A percentile compares a stretch with the other conserved stretches of the same genome.
Conservation (phyloP, 2,113 vertebrate genomes). For the Tragelaphus imberbis region DNA sequence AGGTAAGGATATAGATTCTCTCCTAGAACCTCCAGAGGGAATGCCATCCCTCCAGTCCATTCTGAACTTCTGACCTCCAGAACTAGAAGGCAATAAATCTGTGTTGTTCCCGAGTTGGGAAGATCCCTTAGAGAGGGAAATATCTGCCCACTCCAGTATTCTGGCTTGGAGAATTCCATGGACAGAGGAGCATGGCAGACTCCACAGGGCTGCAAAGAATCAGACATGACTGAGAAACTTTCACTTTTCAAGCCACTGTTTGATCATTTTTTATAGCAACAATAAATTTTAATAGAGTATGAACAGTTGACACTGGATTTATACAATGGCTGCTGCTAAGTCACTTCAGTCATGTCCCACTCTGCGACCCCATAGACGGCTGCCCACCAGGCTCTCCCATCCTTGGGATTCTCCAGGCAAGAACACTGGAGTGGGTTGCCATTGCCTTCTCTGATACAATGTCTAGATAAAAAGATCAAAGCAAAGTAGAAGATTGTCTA, state of each 20-base stretch:
- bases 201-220: background rate
- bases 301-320: background rate
- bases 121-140: background rate
- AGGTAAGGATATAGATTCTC: background rate
- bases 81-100: background rate
- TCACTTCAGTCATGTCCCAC: too few relatives aligned
- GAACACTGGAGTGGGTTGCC: too few relatives aligned
- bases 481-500: background rate
- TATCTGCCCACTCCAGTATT: background rate
- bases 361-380: too few relatives aligned
- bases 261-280: background rate
- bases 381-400: too few relatives aligned
- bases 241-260: background rate
- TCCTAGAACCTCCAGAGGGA: background rate
- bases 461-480: constrained; percentile 15
- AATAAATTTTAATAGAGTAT: background rate
- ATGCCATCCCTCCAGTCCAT: background rate
- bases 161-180: background rate
- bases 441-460: background rate
- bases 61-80: background rate
- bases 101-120: background rate
- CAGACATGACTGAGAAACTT: background rate
- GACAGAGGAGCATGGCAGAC: background rate
- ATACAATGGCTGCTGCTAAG: background rate
- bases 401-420: too few relatives aligned